Base-by-base conservation (phyloP, 2,888 invertebrate species). In the Blomia tropicalis region DNA sequence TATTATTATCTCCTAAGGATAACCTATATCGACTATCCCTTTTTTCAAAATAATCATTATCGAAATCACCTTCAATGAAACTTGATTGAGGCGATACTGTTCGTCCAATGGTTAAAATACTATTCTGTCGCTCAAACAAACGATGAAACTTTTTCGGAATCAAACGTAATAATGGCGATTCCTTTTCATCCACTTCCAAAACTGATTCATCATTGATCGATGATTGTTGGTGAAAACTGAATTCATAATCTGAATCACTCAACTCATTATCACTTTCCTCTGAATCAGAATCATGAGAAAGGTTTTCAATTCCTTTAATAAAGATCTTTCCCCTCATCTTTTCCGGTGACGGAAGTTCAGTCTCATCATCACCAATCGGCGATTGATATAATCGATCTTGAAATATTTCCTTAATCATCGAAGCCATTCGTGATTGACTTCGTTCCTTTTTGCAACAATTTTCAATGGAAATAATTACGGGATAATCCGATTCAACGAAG, bases 381-480 rank as follows among this genome's bases (percentile, higher is more conserved):
- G 72, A 71, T 63, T 5, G 2, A n/a, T 66, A 36, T 14, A 63
- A 63, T 68, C 69, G 69, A 71, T 76, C 75, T 63, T 76, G 76
- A 29, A 78, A 70, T 54, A 76, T 73, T 29, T 72, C 72, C 32
- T 70, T 70, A 63, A 78, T 71, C 54, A 74, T 71, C 2, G 71
- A 67, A 17, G 77, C 77, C 72, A 78, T 75, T 30, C 68, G 69
- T 36, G 69, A 68, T 66, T 76, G 75, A 66, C 76, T 76, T 56
- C 29, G 14, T 23, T 72, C 72, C 47, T 72, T 68, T 23, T 73
- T 72, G 60, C 77, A 76, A 66, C 79, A 78, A 69, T 78, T 77
- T 69, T 79, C 78, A 36, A 78, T 69, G 2, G 77, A 77, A 22
- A 79, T 70, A 59, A 78, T 77, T 17, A 78, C 68, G 2, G 76